These are phyloP conservation scores for Coptodon bakossiorum DNA, from an alignment of 2,113 vertebrate species.

Conservation along the genomic window DNA sequence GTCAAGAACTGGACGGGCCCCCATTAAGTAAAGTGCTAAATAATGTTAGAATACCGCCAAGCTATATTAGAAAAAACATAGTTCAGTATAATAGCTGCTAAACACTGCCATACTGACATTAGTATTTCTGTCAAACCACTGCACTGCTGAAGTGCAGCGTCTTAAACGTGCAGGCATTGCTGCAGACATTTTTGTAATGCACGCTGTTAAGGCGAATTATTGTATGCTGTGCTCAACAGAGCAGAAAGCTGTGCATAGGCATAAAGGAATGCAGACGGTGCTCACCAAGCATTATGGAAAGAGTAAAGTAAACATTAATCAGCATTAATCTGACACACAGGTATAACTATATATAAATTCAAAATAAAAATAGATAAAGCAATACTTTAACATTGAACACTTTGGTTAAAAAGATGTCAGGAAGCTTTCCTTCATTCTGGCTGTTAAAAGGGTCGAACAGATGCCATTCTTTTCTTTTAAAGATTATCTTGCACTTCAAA, in stretches of 20 bases:
- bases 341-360: not conserved
- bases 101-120: not conserved
- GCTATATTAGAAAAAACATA: not conserved
- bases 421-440: not conserved
- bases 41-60: not conserved
- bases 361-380: not conserved
- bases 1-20: not conserved
- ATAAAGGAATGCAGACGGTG: not conserved
- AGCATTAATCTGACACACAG: not conserved
- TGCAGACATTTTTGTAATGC: not conserved
- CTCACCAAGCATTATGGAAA: not conserved
- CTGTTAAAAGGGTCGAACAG: not conserved
- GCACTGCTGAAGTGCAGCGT: not conserved
- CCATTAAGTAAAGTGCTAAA: not conserved
- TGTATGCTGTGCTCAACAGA: constrained; percentile 6
- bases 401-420: not conserved
- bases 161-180: not conserved
- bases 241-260: constrained; percentile 3
- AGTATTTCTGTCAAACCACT: not conserved
- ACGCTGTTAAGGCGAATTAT: not conserved
- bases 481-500: not conserved
- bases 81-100: not conserved
- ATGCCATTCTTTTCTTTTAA: not conserved
- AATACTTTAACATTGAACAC: not conserved
- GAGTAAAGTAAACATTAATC: not conserved